Percentiles rank a stretch among this genome's conserved stretches.
Conservation (phyloP, 2,888 invertebrate genomes). For the Xestia ashworthii region DNA sequence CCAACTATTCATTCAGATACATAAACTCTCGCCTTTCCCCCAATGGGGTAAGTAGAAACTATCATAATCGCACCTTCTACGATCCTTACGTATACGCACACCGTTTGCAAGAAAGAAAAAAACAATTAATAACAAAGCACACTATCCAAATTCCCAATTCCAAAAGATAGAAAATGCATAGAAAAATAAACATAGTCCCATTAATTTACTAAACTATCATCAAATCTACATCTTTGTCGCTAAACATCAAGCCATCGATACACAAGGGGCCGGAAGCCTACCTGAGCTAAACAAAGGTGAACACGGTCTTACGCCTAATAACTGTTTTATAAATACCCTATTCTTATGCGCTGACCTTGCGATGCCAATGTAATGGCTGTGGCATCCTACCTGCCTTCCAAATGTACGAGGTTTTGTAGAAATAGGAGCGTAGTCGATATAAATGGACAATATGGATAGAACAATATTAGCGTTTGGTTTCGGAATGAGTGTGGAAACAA, state of each 20-base stretch:
- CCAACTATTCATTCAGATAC: conserved; percentile 5
- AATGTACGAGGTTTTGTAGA: conserved; percentile 21
- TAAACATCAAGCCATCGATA: conserved; percentile 44
- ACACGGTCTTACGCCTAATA: conserved; percentile 57
- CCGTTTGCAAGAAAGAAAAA: not conserved
- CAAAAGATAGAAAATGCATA: conserved; percentile 8
- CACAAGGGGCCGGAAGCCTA: conserved; percentile 63
- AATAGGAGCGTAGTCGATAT: not conserved
- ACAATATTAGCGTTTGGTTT: not conserved
- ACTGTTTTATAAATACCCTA: conserved; percentile 66
- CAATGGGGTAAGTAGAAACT: not conserved
- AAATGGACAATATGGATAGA: not conserved
- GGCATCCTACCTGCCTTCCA: conserved; percentile 53
- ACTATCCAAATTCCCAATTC: conserved; percentile 1
- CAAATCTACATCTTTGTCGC: conserved; percentile 41
- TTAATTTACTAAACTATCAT: conserved; percentile 42
- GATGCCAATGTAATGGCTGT: conserved; percentile 46
- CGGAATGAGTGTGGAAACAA: not conserved
- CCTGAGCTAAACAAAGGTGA: conserved; percentile 67
- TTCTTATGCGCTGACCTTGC: conserved; percentile 65
- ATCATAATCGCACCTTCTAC: no score
- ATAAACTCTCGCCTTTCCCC: not conserved
- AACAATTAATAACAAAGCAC: not conserved
- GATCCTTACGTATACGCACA: not conserved
- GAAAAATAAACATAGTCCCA: conserved; percentile 41